These are phyloP conservation scores for Lynx canadensis DNA, from an alignment of 2,113 vertebrate species.

Conservation along the genomic window DNA sequence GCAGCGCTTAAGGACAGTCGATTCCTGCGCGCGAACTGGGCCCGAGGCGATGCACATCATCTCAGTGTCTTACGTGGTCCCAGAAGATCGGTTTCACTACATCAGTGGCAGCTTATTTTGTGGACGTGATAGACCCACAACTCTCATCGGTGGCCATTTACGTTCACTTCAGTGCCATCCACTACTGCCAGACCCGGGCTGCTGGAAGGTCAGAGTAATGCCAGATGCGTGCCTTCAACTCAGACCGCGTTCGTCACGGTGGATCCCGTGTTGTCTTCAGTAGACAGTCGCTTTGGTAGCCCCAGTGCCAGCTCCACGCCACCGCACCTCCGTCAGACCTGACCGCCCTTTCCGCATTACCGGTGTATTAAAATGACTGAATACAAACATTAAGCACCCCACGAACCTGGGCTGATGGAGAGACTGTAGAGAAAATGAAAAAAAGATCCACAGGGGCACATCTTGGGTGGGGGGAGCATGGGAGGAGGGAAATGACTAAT, in stretches of 20 bases:
- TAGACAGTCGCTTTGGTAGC: slow-evolving; percentile 94
- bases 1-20: slow-evolving; percentile 53
- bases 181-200: slow-evolving; percentile 96
- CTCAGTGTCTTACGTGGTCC: slow-evolving; percentile 99
- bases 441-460: slow-evolving; percentile 89
- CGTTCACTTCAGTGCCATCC: slow-evolving; percentile 99
- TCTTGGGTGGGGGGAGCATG: slow-evolving; percentile 84
- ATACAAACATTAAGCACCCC: slow-evolving; percentile 93
- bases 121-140: slow-evolving; percentile 99
- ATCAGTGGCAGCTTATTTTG: slow-evolving; percentile 99
- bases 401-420: slow-evolving; percentile 91
- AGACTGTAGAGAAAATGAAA: slow-evolving; percentile 89
- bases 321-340: slow-evolving; percentile 92
- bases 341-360: slow-evolving; percentile 92
- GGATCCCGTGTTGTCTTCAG: slow-evolving; percentile 90
- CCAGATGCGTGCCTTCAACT: slow-evolving; percentile 99
- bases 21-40: slow-evolving; percentile 98
- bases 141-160: slow-evolving; percentile 99
- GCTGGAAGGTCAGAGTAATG: slow-evolving; percentile 94
- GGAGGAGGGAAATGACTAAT: slow-evolving; percentile 91
- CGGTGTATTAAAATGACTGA: slow-evolving; percentile 93
- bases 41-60: slow-evolving; percentile 99
- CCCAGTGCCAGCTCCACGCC: slow-evolving; percentile 90
- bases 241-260: slow-evolving; percentile 95
- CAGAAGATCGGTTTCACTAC: slow-evolving; percentile 99